phyloP scores from a whole-genome alignment of 1,140 invertebrate species.

The Papilio glaucus region DNA sequence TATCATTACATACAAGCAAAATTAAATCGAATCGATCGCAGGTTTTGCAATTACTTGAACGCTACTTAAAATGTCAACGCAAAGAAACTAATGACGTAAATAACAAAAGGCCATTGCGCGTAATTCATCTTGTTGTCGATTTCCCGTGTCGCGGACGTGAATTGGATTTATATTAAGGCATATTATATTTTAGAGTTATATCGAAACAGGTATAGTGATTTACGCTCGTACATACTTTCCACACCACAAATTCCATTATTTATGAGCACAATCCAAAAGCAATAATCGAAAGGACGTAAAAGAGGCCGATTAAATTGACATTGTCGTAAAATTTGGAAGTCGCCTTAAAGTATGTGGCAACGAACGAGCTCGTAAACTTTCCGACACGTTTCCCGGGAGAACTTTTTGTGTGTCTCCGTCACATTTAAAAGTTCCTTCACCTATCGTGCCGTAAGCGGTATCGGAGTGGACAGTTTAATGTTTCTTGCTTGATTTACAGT shows the following conservation, averaged over 20 bases:
- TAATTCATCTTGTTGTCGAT: slow-evolving; percentile 36
- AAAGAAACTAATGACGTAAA: slow-evolving; percentile 33
- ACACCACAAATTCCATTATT: slow-evolving; percentile 37
- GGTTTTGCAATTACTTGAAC: slow-evolving; percentile 22
- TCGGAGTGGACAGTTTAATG: slow-evolving; percentile 29
- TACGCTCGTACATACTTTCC: slow-evolving; percentile 32
- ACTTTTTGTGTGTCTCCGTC: slow-evolving; percentile 14
- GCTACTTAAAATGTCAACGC: slow-evolving; percentile 31
- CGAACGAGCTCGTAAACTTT: slow-evolving; percentile 28
- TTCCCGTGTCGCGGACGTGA: slow-evolving; percentile 23
- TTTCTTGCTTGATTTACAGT: slow-evolving; percentile 31
- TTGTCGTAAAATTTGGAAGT: slow-evolving; percentile 39
- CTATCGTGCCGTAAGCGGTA: slow-evolving; percentile 31
- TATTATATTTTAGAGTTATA: slow-evolving; percentile 21
- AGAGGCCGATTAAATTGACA: slow-evolving; percentile 38
- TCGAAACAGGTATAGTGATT: slow-evolving; percentile 32
- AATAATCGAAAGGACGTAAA: slow-evolving; percentile 38
- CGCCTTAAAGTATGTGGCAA: slow-evolving; percentile 30
- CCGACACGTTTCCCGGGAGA: slow-evolving; percentile 21
- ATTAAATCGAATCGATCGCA: background rate
- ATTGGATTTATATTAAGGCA: slow-evolving; percentile 28
- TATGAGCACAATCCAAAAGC: slow-evolving; percentile 35
- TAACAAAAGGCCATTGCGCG: slow-evolving; percentile 18
- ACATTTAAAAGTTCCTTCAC: slow-evolving; percentile 33
- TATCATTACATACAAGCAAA: background rate